Percentiles rank a stretch among this genome's conserved stretches.
Conservation (phyloP, 2,797 vertebrate species). For the Rhinatrema bivittatum region DNA sequence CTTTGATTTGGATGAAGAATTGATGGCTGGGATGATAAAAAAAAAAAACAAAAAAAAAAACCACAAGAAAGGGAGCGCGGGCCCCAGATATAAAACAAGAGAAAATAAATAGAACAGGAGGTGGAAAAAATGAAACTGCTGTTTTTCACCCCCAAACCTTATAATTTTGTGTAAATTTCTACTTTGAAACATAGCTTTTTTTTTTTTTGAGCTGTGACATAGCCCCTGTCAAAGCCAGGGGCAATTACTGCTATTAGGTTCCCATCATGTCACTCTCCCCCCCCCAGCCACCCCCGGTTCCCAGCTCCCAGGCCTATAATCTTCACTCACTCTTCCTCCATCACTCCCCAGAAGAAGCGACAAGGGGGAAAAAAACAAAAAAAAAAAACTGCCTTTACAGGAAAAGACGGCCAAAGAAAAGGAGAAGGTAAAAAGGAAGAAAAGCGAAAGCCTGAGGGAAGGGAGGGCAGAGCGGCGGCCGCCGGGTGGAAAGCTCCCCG, state of each 20-base stretch:
- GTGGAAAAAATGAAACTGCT: conserved; percentile 23
- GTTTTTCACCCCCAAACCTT: conserved; percentile 76
- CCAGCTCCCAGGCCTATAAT: conserved; percentile 89
- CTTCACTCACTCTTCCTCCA: conserved; percentile 93
- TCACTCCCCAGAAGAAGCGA: too few relatives aligned
- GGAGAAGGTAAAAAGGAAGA: background rate
- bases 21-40: too few relatives aligned
- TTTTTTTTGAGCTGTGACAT: conserved; percentile 93
- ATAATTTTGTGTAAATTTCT: conserved; percentile 99
- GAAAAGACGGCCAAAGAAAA: too few relatives aligned
- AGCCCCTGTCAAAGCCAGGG: conserved; percentile 94
- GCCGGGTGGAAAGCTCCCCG: too few relatives aligned
- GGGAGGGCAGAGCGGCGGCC: conserved; percentile 35
- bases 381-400: too few relatives aligned
- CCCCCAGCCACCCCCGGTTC: conserved; percentile 69
- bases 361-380: too few relatives aligned
- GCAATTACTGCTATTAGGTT: conserved; percentile 99
- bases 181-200: conserved; percentile 86
- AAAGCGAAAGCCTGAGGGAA: conserved; percentile 14
- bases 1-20: too few relatives aligned
- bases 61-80: too few relatives aligned
- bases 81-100: background rate
- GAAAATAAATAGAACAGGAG: background rate
- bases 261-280: conserved; percentile 95
- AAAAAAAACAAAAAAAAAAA: too few relatives aligned